Evolutionary conservation across 2,113 vertebrate species (phyloP).

Genomic region (Rhizomys pruinosus): DNA sequence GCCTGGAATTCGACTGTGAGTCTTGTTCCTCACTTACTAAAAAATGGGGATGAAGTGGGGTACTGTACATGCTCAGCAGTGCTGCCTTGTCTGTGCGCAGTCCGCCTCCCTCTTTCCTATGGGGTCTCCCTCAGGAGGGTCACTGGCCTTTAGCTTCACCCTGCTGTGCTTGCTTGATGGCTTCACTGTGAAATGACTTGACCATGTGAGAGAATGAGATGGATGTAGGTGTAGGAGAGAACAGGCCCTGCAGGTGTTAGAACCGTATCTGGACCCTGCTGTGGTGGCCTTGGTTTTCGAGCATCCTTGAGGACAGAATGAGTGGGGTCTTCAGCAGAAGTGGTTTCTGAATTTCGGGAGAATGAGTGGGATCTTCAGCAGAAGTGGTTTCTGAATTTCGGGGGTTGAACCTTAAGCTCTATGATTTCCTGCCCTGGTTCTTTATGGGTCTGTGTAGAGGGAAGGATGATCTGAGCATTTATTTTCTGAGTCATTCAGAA

Average conservation of each 20-base stretch:
- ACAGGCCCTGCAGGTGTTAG: neutral
- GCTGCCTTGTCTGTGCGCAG: neutral
- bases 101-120: accelerated
- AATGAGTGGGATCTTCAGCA: neutral
- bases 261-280: neutral
- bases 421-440: no score
- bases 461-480: neutral
- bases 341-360: neutral
- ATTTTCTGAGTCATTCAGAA: neutral
- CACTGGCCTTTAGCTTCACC: neutral
- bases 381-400: neutral
- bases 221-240: neutral
- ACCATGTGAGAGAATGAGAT: neutral
- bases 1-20: neutral
- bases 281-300: neutral
- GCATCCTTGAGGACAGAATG: neutral
- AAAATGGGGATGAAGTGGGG: neutral
- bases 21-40: neutral
- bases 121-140: neutral
- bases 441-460: neutral
- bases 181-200: neutral
- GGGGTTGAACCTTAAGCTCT: neutral
- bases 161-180: neutral
- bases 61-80: neutral
- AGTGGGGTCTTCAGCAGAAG: neutral